A percentile compares a stretch with the other conserved stretches of the same genome.
Evolutionary conservation across 2,888 invertebrate species (phyloP).

Genomic region (Lottia gigantea): DNA sequence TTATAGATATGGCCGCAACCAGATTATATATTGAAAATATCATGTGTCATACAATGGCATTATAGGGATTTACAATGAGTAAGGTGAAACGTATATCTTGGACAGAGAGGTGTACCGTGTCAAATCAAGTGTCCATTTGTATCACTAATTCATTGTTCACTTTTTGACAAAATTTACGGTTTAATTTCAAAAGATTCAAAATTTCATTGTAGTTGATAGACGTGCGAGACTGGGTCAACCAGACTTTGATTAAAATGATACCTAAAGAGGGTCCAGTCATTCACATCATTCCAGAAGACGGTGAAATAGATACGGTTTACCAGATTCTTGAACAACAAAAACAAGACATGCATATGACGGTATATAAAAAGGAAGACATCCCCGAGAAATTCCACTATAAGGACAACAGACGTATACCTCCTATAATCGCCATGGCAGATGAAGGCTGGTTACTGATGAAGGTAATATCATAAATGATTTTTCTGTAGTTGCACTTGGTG

Average conservation of each 20-base stretch:
- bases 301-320: slow-evolving; percentile 36
- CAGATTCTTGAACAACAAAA: slow-evolving; percentile 26
- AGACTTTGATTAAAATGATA: slow-evolving; percentile 8
- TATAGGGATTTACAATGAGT: no score
- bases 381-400: slow-evolving; percentile 74
- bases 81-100: no score
- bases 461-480: slow-evolving; percentile 26
- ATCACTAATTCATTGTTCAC: no score
- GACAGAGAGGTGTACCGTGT: no score
- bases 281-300: slow-evolving; percentile 36
- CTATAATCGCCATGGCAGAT: slow-evolving; percentile 75
- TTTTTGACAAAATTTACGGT: no score
- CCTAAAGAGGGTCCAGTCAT: slow-evolving; percentile 35
- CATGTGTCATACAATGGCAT: no score
- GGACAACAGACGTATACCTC: slow-evolving; percentile 74
- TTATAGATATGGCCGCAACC: no score
- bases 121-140: no score
- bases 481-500: no score
- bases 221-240: slow-evolving; percentile 13
- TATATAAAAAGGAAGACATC: slow-evolving; percentile 71
- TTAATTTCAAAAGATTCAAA: not conserved
- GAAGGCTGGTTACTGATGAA: slow-evolving; percentile 71
- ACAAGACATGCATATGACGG: slow-evolving; percentile 53
- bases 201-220: slow-evolving; percentile 17
- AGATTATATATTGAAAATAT: no score